Conservation (phyloP, 2,797 vertebrate species). For the Mastacembelus armatus region DNA sequence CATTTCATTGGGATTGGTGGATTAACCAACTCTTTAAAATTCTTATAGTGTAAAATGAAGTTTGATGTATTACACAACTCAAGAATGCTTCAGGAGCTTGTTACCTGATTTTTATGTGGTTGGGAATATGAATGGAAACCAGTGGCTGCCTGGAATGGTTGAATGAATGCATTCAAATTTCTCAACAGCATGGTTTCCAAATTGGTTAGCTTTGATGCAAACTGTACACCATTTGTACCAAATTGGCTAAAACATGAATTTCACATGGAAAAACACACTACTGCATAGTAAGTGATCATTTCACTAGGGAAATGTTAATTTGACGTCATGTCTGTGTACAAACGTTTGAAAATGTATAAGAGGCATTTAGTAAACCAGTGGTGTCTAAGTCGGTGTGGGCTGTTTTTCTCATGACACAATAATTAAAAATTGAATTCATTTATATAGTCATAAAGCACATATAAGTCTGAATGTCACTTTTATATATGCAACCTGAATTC, state of each 20-base stretch:
- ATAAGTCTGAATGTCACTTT: not conserved
- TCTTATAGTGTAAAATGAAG: too few relatives aligned
- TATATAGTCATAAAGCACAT: not conserved
- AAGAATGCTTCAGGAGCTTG: conserved; percentile 6
- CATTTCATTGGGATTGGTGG: too few relatives aligned
- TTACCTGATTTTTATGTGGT: conserved; percentile 8
- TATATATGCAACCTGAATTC: not conserved
- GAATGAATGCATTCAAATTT: conserved; percentile 22
- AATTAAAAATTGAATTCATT: too few relatives aligned
- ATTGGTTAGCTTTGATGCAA: conserved; percentile 18
- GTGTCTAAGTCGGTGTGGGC: too few relatives aligned
- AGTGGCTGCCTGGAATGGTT: conserved; percentile 14
- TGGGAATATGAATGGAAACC: conserved; percentile 26
- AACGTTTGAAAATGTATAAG: too few relatives aligned
- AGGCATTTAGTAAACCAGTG: too few relatives aligned
- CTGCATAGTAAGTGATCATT: not conserved
- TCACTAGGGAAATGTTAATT: not conserved
- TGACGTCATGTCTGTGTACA: not conserved
- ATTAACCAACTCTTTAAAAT: not conserved
- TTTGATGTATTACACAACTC: not conserved
- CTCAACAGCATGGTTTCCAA: not conserved
- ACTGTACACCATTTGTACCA: not conserved
- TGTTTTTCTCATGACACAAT: too few relatives aligned
- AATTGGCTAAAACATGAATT: conserved; percentile 15
- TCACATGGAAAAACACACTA: not conserved